Conservation (phyloP, 2,113 vertebrate species). For the Cygnus buccinator region DNA sequence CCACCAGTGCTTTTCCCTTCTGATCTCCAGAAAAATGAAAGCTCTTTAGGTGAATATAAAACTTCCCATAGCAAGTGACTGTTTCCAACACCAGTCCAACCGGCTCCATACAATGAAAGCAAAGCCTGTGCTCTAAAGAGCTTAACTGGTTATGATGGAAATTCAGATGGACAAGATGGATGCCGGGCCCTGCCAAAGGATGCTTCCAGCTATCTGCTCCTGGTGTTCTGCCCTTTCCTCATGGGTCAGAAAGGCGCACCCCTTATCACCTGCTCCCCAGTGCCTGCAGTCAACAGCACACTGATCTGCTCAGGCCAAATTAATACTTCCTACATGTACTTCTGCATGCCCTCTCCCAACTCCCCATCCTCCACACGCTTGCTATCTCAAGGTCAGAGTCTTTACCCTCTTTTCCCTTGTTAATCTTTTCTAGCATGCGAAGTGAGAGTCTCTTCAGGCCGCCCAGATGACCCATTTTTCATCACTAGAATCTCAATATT, state of each 20-base stretch:
- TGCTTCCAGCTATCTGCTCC: not conserved
- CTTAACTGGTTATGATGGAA: not conserved
- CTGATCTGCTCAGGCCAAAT: not conserved
- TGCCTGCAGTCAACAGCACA: not conserved
- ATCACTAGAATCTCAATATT: not conserved
- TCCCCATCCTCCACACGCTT: not conserved
- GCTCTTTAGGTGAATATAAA: not conserved
- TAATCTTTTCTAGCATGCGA: not conserved
- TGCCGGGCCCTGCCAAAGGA: not conserved
- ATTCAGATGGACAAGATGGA: not conserved
- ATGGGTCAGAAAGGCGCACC: not conserved
- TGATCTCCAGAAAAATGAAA: not conserved
- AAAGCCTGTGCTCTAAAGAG: not conserved
- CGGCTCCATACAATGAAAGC: not conserved
- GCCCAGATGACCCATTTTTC: not conserved
- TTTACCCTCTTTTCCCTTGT: not conserved
- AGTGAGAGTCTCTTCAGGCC: not conserved
- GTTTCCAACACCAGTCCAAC: not conserved
- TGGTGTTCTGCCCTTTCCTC: not conserved
- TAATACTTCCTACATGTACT: not conserved
- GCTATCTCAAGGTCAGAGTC: not conserved
- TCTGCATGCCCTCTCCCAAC: not conserved
- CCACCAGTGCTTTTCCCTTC: not conserved
- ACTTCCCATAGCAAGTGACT: not conserved
- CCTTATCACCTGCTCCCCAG: not conserved